Evolutionary conservation across 1,140 invertebrate species (phyloP).

Genomic region (Conus ventricosus): DNA sequence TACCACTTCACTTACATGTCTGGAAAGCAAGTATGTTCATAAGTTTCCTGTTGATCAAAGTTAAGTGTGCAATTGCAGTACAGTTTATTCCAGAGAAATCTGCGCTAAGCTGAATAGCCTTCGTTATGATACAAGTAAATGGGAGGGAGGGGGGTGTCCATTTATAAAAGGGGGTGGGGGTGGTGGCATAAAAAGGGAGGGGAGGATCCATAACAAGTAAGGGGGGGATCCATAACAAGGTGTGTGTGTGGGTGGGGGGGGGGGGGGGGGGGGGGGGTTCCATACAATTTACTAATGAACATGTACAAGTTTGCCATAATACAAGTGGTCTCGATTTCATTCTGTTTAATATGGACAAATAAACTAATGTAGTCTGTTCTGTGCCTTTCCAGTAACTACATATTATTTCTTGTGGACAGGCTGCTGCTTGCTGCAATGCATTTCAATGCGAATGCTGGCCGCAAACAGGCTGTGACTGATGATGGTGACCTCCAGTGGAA

Average conservation of each 20-base stretch:
- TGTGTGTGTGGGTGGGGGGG: too few species aligned
- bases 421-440: conserved; percentile 41
- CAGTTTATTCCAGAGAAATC: too few species aligned
- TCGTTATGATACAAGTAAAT: not conserved
- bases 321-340: not conserved
- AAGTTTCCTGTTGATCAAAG: not conserved
- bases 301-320: not conserved
- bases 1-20: conserved; percentile 34
- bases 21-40: conserved; percentile 27
- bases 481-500: conserved; percentile 23
- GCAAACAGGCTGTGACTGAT: conserved; percentile 29
- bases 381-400: not conserved
- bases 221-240: too few species aligned
- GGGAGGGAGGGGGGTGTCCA: too few species aligned
- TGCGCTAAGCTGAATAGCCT: too few species aligned
- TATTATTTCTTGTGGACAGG: conserved; percentile 19
- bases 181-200: not conserved
- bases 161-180: too few species aligned
- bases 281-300: not conserved
- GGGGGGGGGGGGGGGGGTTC: too few species aligned
- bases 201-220: too few species aligned
- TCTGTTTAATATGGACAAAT: not conserved
- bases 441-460: conserved; percentile 41
- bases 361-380: not conserved
- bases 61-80: too few species aligned